phyloP scores from a whole-genome alignment of 1,140 invertebrate genomes.

The Drosophila sechellia region DNA sequence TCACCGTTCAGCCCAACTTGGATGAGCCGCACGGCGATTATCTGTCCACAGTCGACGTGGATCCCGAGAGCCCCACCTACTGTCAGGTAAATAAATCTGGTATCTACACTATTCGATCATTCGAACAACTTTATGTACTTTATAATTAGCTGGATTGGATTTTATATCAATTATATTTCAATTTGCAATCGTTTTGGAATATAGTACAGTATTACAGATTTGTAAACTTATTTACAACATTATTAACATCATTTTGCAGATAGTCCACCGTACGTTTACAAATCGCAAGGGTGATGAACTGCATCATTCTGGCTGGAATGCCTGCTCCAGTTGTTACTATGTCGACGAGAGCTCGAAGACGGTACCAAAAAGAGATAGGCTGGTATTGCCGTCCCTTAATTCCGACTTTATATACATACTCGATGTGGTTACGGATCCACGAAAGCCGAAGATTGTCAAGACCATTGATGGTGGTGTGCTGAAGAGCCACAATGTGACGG shows the following conservation, averaged over 20 bases:
- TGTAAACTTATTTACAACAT: background rate
- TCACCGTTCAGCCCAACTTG: constrained; percentile 92
- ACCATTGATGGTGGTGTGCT: constrained; percentile 91
- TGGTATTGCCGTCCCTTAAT: constrained; percentile 93
- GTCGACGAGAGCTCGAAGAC: constrained; percentile 85
- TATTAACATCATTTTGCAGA: constrained; percentile 86
- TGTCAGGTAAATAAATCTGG: constrained; percentile 88
- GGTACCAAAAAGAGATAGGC: constrained; percentile 88
- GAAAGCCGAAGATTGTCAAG: constrained; percentile 86
- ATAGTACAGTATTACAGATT: too few relatives aligned
- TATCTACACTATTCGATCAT: too few relatives aligned
- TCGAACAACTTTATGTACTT: background rate
- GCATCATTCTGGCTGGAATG: constrained; percentile 98
- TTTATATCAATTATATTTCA: background rate
- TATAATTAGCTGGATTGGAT: too few relatives aligned
- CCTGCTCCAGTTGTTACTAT: constrained; percentile 94
- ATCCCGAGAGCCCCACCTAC: constrained; percentile 94
- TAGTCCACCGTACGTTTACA: constrained; percentile 93
- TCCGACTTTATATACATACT: constrained; percentile 95
- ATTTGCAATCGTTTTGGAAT: too few relatives aligned
- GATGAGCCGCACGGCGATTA: constrained; percentile 91
- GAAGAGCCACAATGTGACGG: constrained; percentile 89
- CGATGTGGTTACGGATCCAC: constrained; percentile 90
- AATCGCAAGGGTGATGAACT: constrained; percentile 94
- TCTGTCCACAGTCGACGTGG: constrained; percentile 95